phyloP scores from a whole-genome alignment of 2,113 vertebrate genomes.

The Rhinoderma darwinii region DNA sequence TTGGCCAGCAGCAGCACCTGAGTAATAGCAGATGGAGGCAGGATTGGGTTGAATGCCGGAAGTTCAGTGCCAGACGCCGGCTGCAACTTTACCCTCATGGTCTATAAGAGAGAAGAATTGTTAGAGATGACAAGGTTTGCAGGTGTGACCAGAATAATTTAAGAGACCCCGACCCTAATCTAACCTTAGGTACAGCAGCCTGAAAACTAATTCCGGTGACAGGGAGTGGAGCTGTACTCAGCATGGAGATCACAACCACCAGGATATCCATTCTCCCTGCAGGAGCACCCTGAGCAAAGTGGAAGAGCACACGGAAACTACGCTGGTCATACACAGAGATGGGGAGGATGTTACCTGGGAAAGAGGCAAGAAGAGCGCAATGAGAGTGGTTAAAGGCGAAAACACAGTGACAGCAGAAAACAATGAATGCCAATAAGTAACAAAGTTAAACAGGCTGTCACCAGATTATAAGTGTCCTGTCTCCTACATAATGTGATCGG shows the following conservation, averaged over 20 bases:
- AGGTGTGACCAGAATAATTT: neutral
- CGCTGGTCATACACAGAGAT: constrained; percentile 94
- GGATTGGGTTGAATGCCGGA: constrained; percentile 90
- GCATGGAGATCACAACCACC: constrained; percentile 97
- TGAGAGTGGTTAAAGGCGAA: neutral
- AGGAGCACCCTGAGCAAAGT: constrained; percentile 88
- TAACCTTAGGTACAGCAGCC: constrained; percentile 90
- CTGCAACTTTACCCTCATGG: constrained; percentile 96
- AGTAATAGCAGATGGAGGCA: constrained; percentile 92
- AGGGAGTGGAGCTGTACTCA: constrained; percentile 89
- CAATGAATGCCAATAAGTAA: neutral
- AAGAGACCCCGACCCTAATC: neutral
- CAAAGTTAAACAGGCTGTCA: neutral
- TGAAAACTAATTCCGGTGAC: constrained; percentile 93
- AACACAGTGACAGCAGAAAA: neutral
- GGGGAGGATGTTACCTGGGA: constrained; percentile 88
- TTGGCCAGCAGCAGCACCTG: constrained; percentile 95
- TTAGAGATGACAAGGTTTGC: neutral
- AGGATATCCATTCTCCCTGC: constrained; percentile 86
- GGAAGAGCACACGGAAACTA: constrained; percentile 92
- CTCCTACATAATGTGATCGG: too few species aligned
- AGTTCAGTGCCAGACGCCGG: constrained; percentile 90
- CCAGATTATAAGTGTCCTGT: too few species aligned
- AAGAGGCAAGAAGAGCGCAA: neutral
- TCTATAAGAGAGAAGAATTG: constrained; percentile 68